Evolutionary conservation across 2,797 vertebrate species (phyloP), one percentile per base, ranked within the genome.

Genomic region (Microchirus variegatus): DNA sequence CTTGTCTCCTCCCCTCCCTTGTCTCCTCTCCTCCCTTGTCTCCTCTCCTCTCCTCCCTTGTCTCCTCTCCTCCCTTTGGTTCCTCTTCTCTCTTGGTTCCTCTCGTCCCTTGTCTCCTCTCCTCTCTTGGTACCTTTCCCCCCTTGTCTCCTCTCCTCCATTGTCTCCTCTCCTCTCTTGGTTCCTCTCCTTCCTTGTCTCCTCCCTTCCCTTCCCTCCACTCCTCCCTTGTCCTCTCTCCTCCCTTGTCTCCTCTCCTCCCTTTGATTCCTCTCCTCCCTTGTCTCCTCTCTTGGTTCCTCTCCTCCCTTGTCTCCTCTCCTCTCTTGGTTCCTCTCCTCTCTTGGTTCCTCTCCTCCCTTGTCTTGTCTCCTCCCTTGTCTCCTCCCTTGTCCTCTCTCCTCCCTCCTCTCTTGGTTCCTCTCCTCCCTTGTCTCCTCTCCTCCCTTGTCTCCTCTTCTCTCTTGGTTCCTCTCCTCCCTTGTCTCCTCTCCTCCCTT

Each of bases 21-120:
- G 11, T 1, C 10, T 52, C 26, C 48, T 78, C 10, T 31, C 43
- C 53, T 56, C 74, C n/a, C n/a, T n/a, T n/a, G n/a, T 31, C 3
- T 31, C 8, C 3, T 5, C 5, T 26, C 5, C 5, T 26, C 26
- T 26, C 26, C 26, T 22, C 22, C 8, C 5, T 31, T 38, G 37
- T 11, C 26, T 4, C 15, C 10, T 35, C 37, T 61, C 52, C 72
- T 77, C 3, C 5, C n/a, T 31, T 17, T n/a, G 8, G 0, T 13
- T 37, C 14, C 1, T 13, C 61, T 52, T 0, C 6, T 37, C 5
- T 3, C 22, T 6, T n/a, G 31, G 19, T 19, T 13, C 44, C n/a
- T 43, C 10, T 40, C 2, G 16, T 1, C 22, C 15, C 9, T 8
- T 15, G 11, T 1, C 10, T 52, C 19, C 48, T 78, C 9, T 31